Evolutionary conservation across 2,888 invertebrate species (phyloP), one percentile per base, ranked within the genome.

Genomic region (Protophormia terraenovae): DNA sequence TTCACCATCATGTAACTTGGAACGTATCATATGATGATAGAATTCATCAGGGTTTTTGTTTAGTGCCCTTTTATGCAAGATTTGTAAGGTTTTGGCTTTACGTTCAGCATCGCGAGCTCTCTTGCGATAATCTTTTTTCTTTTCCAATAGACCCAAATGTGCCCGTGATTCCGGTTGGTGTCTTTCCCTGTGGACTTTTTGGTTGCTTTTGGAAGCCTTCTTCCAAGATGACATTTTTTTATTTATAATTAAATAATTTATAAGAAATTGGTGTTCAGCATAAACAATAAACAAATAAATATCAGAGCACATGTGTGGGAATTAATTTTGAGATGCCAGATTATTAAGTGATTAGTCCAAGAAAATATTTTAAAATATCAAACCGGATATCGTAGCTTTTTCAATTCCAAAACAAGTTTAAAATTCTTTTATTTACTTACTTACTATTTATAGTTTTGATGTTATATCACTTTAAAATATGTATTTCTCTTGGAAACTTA

Each of bases 21-120:
- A 97, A 91, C 97, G 98, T 79, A 98, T 95, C 99, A 99, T 99
- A 91, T 98, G 98, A 93, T 97, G 98, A 92, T 99, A 97, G 93
- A 99, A 99, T 92, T 99, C 99, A 95, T 99, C 99, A 0, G 98
- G 98, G 93, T 99, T 99, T 91, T 96, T 97, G 90, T 98, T 96
- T 24, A 97, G 93, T 0, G 98, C 98, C 82, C 97, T 95, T 91
- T 96, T 96, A 79, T 96, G 95, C 73, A 99, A 93, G 32, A 96
- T 92, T 90, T 97, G 97, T 1, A 99, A 91, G 0, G 97, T 96
- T 79, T 95, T 95, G 77, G 97, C 95, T 90, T 98, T 98, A 81
- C 95, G 94, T 91, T 97, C 96, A 87, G 95, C 96, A 92, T 98
- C 96, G 78, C 94, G 94, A 0, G 97, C 96, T 62, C 98, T 94